These are phyloP conservation scores for Corticium candelabrum DNA, from an alignment of 37 sponge, comb jelly and placozoan species.

Conservation along the genomic window DNA sequence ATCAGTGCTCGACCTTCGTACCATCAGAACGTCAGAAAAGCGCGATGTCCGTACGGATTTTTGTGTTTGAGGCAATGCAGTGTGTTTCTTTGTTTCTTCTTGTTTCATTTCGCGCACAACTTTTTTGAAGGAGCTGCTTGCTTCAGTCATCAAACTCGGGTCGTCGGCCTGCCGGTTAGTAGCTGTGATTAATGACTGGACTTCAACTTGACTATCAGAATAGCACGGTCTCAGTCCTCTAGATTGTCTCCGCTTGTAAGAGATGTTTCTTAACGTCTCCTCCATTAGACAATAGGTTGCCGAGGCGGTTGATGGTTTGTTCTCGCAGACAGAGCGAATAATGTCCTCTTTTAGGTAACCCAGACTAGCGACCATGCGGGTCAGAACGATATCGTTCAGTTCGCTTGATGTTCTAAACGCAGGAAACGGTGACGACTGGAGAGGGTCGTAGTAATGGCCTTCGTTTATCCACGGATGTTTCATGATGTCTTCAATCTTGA, in stretches of 20 bases:
- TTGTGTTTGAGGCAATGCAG: too few species aligned
- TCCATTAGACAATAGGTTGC: conserved; percentile 54
- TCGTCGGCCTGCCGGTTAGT: too few species aligned
- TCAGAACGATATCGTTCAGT: conserved; percentile 46
- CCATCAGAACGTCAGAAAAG: too few species aligned
- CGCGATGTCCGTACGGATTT: too few species aligned
- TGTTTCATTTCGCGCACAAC: too few species aligned
- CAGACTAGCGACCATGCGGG: conserved; percentile 50
- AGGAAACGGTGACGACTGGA: conserved; percentile 55
- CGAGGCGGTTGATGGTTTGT: conserved; percentile 10
- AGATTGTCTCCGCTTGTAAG: too few species aligned
- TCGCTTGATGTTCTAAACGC: conserved; percentile 19
- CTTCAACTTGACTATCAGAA: neutral
- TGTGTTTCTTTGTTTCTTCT: too few species aligned
- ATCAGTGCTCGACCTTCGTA: too few species aligned
- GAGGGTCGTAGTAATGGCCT: conserved; percentile 8
- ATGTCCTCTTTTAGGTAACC: conserved; percentile 5
- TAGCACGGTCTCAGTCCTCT: neutral
- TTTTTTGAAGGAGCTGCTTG: too few species aligned
- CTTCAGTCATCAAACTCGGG: too few species aligned
- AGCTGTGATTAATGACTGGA: too few species aligned
- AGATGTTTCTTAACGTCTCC: neutral
- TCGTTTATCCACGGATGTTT: conserved; percentile 73
- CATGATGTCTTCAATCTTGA: conserved; percentile 61
- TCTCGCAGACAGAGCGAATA: neutral